phyloP scores from a whole-genome alignment of 2,113 vertebrate genomes.

The Stegostoma tigrinum region DNA sequence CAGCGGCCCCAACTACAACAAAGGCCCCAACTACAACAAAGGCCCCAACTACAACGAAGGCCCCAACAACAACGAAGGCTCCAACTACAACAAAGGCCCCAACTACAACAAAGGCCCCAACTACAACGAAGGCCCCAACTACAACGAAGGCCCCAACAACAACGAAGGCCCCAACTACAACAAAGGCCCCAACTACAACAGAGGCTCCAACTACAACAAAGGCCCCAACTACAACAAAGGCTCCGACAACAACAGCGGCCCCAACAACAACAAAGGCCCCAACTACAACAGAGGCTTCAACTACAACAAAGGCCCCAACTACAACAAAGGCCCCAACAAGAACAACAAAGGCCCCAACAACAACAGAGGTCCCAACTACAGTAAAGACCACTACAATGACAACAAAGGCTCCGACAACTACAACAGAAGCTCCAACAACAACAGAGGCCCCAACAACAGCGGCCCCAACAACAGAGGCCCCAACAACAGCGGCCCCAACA shows the following conservation, averaged over 20 bases:
- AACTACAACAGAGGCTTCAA: neutral
- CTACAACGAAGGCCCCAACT: neutral
- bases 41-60: neutral
- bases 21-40: neutral
- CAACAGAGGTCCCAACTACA: neutral
- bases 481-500: neutral
- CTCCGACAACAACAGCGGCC: too few relatives aligned
- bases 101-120: neutral
- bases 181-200: neutral
- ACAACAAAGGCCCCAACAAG: neutral
- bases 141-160: neutral
- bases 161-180: neutral
- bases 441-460: too few relatives aligned
- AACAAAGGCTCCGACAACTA: neutral
- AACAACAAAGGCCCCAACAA: neutral
- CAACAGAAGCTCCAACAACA: neutral
- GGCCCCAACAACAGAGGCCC: too few relatives aligned
- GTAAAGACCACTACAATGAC: accelerated
- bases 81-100: too few relatives aligned
- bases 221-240: neutral
- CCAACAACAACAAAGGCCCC: too few relatives aligned
- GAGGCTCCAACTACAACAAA: neutral
- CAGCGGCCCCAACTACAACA: neutral
- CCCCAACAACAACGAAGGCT: neutral
- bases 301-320: neutral